These are phyloP conservation scores for Cheilosia scutellata DNA, from an alignment of 2,888 invertebrate genomes.

Conservation along the genomic window DNA sequence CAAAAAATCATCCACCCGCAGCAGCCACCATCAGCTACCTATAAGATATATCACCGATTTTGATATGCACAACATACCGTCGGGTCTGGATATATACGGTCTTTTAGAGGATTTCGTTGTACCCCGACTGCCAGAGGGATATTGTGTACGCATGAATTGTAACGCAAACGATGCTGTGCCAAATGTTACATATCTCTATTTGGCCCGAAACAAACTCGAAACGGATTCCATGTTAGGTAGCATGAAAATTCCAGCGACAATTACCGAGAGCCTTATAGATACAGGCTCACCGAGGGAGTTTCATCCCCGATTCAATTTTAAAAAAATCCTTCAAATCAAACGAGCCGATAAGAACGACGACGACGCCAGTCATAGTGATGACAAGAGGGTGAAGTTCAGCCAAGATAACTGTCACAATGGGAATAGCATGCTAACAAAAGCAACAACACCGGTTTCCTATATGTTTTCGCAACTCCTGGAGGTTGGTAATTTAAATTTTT, in stretches of 20 bases:
- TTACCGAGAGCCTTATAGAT: slow-evolving; percentile 80
- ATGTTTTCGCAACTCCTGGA: slow-evolving; percentile 77
- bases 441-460: slow-evolving; percentile 36
- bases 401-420: slow-evolving; percentile 11
- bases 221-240: slow-evolving; percentile 33
- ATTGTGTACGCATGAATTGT: slow-evolving; percentile 80
- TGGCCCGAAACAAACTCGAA: slow-evolving; percentile 78
- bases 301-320: slow-evolving; percentile 80
- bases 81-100: slow-evolving; percentile 81
- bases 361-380: slow-evolving; percentile 10
- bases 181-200: slow-evolving; percentile 76
- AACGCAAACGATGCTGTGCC: slow-evolving; percentile 42
- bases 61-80: slow-evolving; percentile 82
- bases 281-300: slow-evolving; percentile 81
- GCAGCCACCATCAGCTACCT: slow-evolving; percentile 52
- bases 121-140: slow-evolving; percentile 83
- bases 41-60: slow-evolving; percentile 82
- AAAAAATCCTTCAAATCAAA: slow-evolving; percentile 81
- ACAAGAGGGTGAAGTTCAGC: slow-evolving; percentile 8
- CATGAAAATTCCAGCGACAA: slow-evolving; percentile 71
- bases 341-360: slow-evolving; percentile 13
- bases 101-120: slow-evolving; percentile 82
- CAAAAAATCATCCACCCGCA: slow-evolving; percentile 26
- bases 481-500: slow-evolving; percentile 58
- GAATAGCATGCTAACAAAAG: slow-evolving; percentile 2